Percentiles rank a stretch among this genome's conserved stretches.
Evolutionary conservation across 1,140 invertebrate species (phyloP).

Genomic region (Seison nebaliae): DNA sequence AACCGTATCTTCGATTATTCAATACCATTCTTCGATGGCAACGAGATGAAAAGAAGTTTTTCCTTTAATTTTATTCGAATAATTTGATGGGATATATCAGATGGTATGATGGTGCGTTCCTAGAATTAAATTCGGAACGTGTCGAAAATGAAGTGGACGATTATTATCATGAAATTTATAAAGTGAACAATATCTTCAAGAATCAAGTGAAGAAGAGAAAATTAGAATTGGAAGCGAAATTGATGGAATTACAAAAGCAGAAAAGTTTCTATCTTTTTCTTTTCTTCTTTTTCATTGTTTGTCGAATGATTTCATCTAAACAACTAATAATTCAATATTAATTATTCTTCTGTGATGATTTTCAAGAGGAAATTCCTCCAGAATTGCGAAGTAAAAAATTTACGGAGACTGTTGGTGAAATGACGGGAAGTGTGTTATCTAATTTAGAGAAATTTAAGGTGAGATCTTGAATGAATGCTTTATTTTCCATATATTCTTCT

Average conservation of each 20-base stretch:
- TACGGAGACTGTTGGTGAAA: slow-evolving; percentile 19
- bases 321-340: too few species aligned
- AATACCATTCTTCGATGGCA: slow-evolving; percentile 12
- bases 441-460: slow-evolving; percentile 21
- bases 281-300: neutral
- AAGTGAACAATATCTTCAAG: slow-evolving; percentile 24
- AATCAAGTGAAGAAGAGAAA: slow-evolving; percentile 22
- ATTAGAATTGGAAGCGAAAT: slow-evolving; percentile 22
- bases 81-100: slow-evolving; percentile 45
- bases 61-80: slow-evolving; percentile 54
- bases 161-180: slow-evolving; percentile 22
- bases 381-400: slow-evolving; percentile 16
- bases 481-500: too few species aligned
- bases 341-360: slow-evolving; percentile 1
- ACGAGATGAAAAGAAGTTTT: slow-evolving; percentile 33
- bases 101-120: slow-evolving; percentile 42
- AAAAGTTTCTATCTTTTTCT: slow-evolving; percentile 28
- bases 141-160: slow-evolving; percentile 37
- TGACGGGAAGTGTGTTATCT: slow-evolving; percentile 35
- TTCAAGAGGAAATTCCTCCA: too few species aligned
- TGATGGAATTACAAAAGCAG: slow-evolving; percentile 46
- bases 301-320: too few species aligned
- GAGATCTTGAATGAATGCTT: too few species aligned
- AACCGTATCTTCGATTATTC: slow-evolving; percentile 7
- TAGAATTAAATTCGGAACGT: slow-evolving; percentile 47